Evolutionary conservation across 2,888 invertebrate species (phyloP).

Genomic region (Eudasyphora cyanicolor): DNA sequence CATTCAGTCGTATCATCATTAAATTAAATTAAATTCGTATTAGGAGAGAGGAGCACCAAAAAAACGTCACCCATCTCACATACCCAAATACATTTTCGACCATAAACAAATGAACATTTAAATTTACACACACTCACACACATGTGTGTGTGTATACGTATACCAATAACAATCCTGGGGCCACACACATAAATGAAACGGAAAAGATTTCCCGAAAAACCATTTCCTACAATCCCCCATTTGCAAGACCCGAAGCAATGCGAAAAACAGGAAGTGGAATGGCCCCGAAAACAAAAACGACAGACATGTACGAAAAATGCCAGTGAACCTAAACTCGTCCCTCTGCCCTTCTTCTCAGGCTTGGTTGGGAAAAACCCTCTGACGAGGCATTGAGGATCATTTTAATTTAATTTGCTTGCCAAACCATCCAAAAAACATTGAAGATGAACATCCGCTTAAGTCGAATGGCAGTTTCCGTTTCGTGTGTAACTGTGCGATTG

Average conservation of each 20-base stretch:
- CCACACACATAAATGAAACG: neutral
- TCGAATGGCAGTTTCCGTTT: slow-evolving; percentile 57
- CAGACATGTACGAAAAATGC: neutral
- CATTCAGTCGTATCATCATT: slow-evolving; percentile 23
- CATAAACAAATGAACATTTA: slow-evolving; percentile 38
- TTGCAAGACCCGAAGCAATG: no score
- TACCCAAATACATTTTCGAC: neutral
- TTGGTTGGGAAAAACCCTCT: no score
- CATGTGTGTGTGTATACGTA: no score
- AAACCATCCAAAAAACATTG: slow-evolving; percentile 56
- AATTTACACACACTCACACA: slow-evolving; percentile 19
- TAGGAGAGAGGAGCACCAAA: neutral
- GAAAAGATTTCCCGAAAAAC: slow-evolving; percentile 44
- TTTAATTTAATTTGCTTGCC: slow-evolving; percentile 65
- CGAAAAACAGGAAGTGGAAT: neutral
- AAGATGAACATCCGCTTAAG: slow-evolving; percentile 57
- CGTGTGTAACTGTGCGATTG: neutral
- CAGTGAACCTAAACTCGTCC: neutral
- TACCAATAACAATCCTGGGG: neutral
- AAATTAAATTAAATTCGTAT: slow-evolving; percentile 33
- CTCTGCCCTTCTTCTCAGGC: neutral
- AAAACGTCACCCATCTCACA: neutral
- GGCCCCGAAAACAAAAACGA: slow-evolving; percentile 13
- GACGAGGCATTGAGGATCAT: slow-evolving; percentile 48
- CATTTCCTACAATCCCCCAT: slow-evolving; percentile 29